Conservation (phyloP, 2,888 invertebrate species). For the Pollenia amentaria region DNA sequence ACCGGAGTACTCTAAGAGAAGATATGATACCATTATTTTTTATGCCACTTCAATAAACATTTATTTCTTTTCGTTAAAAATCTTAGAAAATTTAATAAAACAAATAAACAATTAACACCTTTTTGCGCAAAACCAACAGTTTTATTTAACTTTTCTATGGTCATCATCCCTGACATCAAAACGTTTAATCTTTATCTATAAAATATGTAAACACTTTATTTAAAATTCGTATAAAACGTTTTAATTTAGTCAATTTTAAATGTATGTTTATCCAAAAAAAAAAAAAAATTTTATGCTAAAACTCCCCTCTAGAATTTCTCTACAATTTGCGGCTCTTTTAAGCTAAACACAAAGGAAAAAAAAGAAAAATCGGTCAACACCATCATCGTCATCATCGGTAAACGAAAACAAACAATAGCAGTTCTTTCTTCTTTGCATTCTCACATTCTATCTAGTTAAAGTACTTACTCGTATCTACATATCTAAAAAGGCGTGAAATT, state of each 20-base stretch:
- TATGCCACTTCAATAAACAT: too few species aligned
- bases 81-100: not conserved
- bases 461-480: constrained; percentile 73
- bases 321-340: not conserved
- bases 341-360: not conserved
- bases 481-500: constrained; percentile 85
- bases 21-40: too few species aligned
- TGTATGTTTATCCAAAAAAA: constrained; percentile 45
- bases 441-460: constrained; percentile 38
- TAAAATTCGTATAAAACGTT: constrained; percentile 67
- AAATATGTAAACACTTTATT: constrained; percentile 69
- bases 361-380: constrained; percentile 65
- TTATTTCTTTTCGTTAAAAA: too few species aligned
- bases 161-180: constrained; percentile 56
- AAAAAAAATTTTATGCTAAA: constrained; percentile 22
- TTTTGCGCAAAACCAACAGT: constrained; percentile 23
- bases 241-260: constrained; percentile 52
- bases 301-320: constrained; percentile 13
- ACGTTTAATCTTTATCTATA: constrained; percentile 58
- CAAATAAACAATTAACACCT: constrained; percentile 56
- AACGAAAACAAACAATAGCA: constrained; percentile 54
- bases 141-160: constrained; percentile 32
- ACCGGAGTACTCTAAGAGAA: too few species aligned
- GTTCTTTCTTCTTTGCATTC: constrained; percentile 13
- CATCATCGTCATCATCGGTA: constrained; percentile 48